Evolutionary conservation across 2,888 invertebrate species (phyloP).

Genomic region (Ptilodon capucinus): DNA sequence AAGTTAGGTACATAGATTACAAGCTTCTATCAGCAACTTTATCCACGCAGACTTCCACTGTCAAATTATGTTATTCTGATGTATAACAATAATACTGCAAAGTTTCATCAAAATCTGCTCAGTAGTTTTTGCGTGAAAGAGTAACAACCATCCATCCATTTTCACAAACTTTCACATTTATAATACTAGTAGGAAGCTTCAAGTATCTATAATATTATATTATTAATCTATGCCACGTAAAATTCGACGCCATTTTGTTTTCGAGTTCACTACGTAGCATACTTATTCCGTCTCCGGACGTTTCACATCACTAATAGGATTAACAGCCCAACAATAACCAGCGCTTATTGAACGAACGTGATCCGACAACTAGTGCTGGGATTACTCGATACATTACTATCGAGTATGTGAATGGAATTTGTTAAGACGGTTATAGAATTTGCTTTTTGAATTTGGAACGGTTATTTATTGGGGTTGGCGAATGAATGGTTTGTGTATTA

Average conservation of each 20-base stretch:
- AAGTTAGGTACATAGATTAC: too few relatives aligned
- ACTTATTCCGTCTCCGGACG: conserved; percentile 1
- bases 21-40: too few relatives aligned
- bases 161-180: too few relatives aligned
- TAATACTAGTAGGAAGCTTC: too few relatives aligned
- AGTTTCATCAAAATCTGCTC: too few relatives aligned
- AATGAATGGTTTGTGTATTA: neutral
- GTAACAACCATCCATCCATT: too few relatives aligned
- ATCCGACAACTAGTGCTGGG: conserved; percentile 22
- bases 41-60: too few relatives aligned
- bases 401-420: neutral
- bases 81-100: too few relatives aligned
- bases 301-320: conserved; percentile 5
- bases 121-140: too few relatives aligned
- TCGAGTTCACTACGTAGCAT: neutral
- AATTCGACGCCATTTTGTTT: neutral
- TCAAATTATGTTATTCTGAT: too few relatives aligned
- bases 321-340: conserved; percentile 5
- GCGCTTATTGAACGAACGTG: conserved; percentile 10
- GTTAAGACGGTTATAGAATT: neutral
- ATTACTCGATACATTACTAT: conserved; percentile 15
- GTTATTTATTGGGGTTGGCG: neutral
- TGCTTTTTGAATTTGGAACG: neutral
- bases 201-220: too few relatives aligned
- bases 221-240: too few relatives aligned